Evolutionary conservation across 2,797 vertebrate genomes (phyloP), one percentile per base, ranked within the genome.

Genomic region (Strix occidentalis): DNA sequence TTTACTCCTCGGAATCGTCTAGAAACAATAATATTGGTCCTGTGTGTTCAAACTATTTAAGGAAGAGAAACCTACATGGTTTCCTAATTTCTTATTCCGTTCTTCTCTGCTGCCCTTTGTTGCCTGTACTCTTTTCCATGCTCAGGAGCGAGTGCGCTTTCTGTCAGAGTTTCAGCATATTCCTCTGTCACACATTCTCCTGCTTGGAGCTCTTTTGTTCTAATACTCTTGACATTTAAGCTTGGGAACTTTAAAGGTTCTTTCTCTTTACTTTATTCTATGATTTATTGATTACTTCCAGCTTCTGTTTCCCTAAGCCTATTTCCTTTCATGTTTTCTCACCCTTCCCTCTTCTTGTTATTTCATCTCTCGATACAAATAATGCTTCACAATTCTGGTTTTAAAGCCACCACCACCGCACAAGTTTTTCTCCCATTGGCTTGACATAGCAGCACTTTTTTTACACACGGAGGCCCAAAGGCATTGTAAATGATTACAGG

Each of bases 171-270:
- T 94, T 80, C 89, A 93, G 88, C 35, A 41, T 94, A 77, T 85
- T 95, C 63, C 84, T 51, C 72, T 95, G 83, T 84, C 89, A 75
- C 69, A 82, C 63, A 85, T 69, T 65, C 58, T 96, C 94, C 77
- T 68, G 39, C 81, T 78, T 87, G 53, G 75, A 96, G 89, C 63
- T 85, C 94, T 96, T 97, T 96, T 97, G 87, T 97, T 96, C 92
- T 97, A 98, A 98, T 97, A 95, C 88, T 97, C 94, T 93, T 97
- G 96, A 98, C 95, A 96, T 98, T 98, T 97, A 97, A 98, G 78
- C 81, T 70, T 51, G 56, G 93, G 92, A 60, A 91, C 90, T 97
- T 95, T 93, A 96, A 97, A 97, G 95, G 96, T 97, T 96, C 95
- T 92, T 95, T 96, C 79, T 97, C 94, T 98, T 98, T 97, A 97